Percentiles rank a stretch among this genome's conserved stretches.
Evolutionary conservation across 1,140 invertebrate species (phyloP).

Genomic region (Rhopalosiphum padi): DNA sequence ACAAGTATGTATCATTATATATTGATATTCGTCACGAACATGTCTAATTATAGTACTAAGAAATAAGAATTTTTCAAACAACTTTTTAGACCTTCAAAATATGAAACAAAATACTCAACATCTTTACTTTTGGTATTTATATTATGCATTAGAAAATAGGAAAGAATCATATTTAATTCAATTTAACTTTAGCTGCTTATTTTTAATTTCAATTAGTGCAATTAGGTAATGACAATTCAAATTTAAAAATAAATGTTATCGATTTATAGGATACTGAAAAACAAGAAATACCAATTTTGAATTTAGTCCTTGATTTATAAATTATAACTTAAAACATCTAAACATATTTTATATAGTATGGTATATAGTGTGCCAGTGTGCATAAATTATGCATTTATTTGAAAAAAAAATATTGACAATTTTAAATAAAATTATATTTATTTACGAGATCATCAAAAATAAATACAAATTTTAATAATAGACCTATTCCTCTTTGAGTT

Average conservation of each 20-base stretch:
- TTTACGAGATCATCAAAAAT: not conserved
- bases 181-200: not conserved
- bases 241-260: not conserved
- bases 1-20: conserved; percentile 24
- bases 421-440: not conserved
- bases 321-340: not conserved
- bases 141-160: not conserved
- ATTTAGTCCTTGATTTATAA: not conserved
- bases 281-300: not conserved
- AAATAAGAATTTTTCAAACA: not conserved
- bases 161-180: not conserved
- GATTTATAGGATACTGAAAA: not conserved
- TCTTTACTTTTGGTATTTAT: not conserved
- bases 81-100: not conserved
- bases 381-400: not conserved
- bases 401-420: not conserved
- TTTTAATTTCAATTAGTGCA: not conserved
- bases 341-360: not conserved
- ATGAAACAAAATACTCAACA: not conserved
- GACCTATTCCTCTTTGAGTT: not conserved
- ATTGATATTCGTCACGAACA: conserved; percentile 32
- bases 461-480: not conserved
- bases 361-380: not conserved
- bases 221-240: not conserved
- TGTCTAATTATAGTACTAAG: not conserved